phyloP scores from a whole-genome alignment of 2,888 invertebrate species.

The Raillietiella orientalis region DNA sequence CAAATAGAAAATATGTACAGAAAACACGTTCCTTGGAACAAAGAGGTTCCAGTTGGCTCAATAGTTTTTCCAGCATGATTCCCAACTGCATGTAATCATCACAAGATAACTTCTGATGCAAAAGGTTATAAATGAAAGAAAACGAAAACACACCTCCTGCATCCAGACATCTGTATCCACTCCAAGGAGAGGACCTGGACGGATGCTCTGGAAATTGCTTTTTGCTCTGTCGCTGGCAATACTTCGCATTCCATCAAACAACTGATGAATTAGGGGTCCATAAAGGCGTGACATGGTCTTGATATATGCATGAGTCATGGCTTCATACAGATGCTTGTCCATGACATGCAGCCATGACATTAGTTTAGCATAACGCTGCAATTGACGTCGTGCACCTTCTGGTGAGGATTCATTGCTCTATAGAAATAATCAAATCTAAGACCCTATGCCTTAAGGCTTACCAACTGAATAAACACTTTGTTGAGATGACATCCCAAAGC shows the following conservation, averaged over 20 bases:
- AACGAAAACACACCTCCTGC: too few relatives aligned
- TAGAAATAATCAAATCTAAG: conserved; percentile 5
- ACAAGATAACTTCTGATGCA: too few relatives aligned
- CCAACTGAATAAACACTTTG: conserved; percentile 78
- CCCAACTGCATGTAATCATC: too few relatives aligned
- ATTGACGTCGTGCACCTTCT: too few relatives aligned
- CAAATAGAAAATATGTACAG: conserved; percentile 65
- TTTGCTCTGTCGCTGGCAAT: conserved; percentile 11
- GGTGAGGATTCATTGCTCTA: conserved; percentile 36
- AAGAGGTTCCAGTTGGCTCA: conserved; percentile 59
- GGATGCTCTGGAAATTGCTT: conserved; percentile 5
- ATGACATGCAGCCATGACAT: conserved; percentile 72
- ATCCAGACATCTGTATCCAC: too few relatives aligned
- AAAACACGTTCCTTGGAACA: conserved; percentile 85
- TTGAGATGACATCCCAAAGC: conserved; percentile 64
- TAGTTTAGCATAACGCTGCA: conserved; percentile 53
- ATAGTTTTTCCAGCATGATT: conserved; percentile 42
- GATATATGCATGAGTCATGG: conserved; percentile 45
- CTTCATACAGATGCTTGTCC: conserved; percentile 47
- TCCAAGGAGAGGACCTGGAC: too few relatives aligned
- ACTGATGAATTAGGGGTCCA: conserved; percentile 44
- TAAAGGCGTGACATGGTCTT: conserved; percentile 52
- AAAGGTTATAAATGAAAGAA: too few relatives aligned
- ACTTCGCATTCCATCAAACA: conserved; percentile 37
- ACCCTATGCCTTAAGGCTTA: conserved; percentile 10